Conservation (phyloP, 2,797 vertebrate species). For the Cirrhinus mrigala region DNA sequence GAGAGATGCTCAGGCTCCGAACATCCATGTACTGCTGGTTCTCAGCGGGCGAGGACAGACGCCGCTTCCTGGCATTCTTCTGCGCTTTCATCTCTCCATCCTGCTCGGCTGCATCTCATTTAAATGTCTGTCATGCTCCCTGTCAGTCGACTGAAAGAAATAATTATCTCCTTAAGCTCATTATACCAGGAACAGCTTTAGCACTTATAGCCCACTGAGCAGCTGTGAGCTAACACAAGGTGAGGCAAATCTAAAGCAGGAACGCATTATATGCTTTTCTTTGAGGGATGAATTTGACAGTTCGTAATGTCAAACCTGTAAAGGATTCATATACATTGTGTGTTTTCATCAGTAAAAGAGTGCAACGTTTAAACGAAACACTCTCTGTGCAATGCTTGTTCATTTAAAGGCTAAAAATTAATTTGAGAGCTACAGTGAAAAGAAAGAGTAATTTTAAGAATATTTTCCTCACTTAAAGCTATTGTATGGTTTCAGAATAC, state of each 20-base stretch:
- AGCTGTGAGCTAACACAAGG: slow-evolving; percentile 45
- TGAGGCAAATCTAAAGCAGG: slow-evolving; percentile 59
- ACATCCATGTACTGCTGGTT: slow-evolving; percentile 13
- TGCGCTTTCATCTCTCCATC: slow-evolving; percentile 35
- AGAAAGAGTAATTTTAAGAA: not conserved
- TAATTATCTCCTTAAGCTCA: slow-evolving; percentile 69
- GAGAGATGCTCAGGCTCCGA: slow-evolving; percentile 7
- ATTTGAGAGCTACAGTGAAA: not conserved
- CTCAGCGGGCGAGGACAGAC: not conserved
- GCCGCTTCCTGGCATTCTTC: slow-evolving; percentile 18
- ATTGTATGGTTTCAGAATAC: not conserved
- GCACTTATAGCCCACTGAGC: slow-evolving; percentile 37
- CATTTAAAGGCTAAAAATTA: not conserved
- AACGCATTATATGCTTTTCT: not conserved
- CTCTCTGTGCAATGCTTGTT: not conserved
- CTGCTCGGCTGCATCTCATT: slow-evolving; percentile 54
- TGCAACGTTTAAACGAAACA: not conserved
- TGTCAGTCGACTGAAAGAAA: slow-evolving; percentile 61
- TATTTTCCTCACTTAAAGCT: not conserved
- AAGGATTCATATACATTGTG: not conserved
- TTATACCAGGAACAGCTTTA: slow-evolving; percentile 61
- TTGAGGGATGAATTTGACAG: not conserved
- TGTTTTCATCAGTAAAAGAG: slow-evolving; percentile 8
- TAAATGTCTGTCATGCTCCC: slow-evolving; percentile 50
- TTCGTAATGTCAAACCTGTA: slow-evolving; percentile 22